Evolutionary conservation across 2,797 vertebrate species (phyloP).

Genomic region (Euthynnus affinis): DNA sequence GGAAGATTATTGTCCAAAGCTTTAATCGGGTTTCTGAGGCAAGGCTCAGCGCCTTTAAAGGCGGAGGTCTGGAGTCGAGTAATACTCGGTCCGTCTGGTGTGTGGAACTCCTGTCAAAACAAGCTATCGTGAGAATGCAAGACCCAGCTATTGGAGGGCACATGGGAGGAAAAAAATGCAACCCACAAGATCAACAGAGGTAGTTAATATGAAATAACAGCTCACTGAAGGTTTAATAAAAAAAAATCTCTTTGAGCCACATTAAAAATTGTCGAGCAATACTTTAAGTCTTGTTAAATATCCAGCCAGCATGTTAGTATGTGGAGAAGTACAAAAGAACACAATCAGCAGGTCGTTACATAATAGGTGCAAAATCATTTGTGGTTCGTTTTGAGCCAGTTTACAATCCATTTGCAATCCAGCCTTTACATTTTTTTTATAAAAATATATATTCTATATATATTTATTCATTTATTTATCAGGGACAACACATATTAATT

Average conservation of each 20-base stretch:
- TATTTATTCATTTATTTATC: too few relatives aligned
- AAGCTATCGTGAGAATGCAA: conserved; percentile 71
- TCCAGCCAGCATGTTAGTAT: not conserved
- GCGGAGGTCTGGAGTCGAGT: conserved; percentile 50
- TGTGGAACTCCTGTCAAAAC: conserved; percentile 80
- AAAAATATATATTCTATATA: too few relatives aligned
- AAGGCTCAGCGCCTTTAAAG: conserved; percentile 51
- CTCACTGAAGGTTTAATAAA: not conserved
- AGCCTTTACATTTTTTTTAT: too few relatives aligned
- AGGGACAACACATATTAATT: too few relatives aligned
- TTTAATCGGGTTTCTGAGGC: conserved; percentile 70
- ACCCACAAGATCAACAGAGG: conserved; percentile 31
- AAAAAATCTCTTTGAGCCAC: not conserved
- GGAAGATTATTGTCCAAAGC: conserved; percentile 69
- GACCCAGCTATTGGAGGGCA: conserved; percentile 32
- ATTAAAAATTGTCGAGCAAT: not conserved
- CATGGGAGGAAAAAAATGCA: conserved; percentile 9
- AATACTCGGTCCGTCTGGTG: conserved; percentile 61
- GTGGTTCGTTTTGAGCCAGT: too few relatives aligned
- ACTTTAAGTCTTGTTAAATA: not conserved
- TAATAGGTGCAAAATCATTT: not conserved
- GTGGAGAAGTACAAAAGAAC: not conserved
- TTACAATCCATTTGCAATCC: not conserved
- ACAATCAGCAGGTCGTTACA: not conserved
- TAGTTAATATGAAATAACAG: conserved; percentile 25